Percentiles rank a stretch among this genome's conserved stretches.
Conservation (phyloP, 2,113 vertebrate genomes). For the Pygoscelis antarcticus region DNA sequence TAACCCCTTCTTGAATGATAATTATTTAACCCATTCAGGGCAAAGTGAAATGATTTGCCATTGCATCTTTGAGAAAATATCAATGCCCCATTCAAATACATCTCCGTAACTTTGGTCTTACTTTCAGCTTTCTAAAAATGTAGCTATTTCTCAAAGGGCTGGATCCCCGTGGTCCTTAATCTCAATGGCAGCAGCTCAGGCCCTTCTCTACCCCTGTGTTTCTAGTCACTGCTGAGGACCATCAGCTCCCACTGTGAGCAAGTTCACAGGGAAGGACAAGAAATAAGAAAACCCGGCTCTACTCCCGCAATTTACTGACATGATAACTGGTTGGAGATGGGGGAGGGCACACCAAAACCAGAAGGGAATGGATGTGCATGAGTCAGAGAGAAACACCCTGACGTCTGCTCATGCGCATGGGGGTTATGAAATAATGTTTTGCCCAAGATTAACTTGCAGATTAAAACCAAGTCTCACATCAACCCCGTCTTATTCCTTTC, state of each 20-base stretch:
- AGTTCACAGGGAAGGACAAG: neutral
- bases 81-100: neutral
- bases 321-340: neutral
- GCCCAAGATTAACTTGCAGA: neutral
- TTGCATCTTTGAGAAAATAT: neutral
- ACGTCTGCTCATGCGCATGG: neutral
- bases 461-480: neutral
- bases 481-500: neutral
- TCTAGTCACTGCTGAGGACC: neutral
- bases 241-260: neutral
- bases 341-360: neutral
- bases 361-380: neutral
- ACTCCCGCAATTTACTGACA: neutral
- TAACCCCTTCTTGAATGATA: neutral
- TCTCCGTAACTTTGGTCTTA: neutral
- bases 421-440: neutral
- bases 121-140: neutral
- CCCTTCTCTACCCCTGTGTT: neutral
- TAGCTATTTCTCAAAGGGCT: neutral
- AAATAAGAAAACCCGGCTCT: neutral
- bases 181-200: neutral
- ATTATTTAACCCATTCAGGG: neutral
- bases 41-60: neutral
- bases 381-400: neutral
- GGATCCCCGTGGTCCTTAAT: neutral